Conservation (phyloP, 2,113 vertebrate genomes). For the Calonectris borealis region DNA sequence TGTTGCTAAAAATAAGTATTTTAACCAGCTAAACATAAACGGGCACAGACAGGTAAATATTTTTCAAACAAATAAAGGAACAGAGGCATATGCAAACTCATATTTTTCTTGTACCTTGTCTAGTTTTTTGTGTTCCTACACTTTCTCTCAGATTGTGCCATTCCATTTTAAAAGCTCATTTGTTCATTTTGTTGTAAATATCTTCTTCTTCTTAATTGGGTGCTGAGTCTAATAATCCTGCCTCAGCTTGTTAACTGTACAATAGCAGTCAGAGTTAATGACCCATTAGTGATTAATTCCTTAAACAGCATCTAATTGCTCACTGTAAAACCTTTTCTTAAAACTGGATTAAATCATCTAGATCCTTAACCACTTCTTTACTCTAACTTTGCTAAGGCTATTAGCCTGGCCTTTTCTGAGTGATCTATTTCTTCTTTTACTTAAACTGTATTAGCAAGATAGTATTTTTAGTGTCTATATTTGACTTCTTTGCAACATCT, state of each 20-base stretch:
- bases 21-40: background rate
- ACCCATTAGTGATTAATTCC: conserved; percentile 79
- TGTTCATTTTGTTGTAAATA: conserved; percentile 53
- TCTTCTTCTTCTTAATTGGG: conserved; percentile 67
- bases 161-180: conserved; percentile 33
- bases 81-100: background rate
- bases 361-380: conserved; percentile 71
- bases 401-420: background rate
- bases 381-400: conserved; percentile 49
- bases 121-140: background rate
- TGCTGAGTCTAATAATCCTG: conserved; percentile 69
- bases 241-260: conserved; percentile 73
- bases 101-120: background rate
- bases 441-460: background rate
- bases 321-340: conserved; percentile 71
- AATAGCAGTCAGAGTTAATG: conserved; percentile 77
- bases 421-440: conserved; percentile 1
- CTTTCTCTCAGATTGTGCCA: background rate
- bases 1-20: background rate
- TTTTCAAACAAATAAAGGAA: background rate
- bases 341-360: conserved; percentile 80
- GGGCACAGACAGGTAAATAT: background rate
- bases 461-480: background rate
- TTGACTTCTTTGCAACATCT: background rate
- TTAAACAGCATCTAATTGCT: conserved; percentile 77